phyloP scores from a whole-genome alignment of 2,113 vertebrate genomes.

The Charadrius vociferus region DNA sequence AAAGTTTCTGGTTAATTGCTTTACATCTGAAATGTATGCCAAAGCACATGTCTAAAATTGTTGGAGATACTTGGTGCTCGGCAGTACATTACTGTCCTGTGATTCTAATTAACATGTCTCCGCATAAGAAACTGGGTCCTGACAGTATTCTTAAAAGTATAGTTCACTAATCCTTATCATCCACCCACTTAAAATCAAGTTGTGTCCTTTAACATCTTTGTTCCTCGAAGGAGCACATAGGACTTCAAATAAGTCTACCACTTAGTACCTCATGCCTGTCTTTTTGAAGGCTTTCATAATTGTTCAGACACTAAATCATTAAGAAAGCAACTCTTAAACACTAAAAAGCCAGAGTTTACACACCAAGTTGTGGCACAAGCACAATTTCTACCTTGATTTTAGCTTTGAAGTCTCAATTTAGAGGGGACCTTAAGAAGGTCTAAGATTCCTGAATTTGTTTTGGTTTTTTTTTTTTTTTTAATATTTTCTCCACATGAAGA shows the following conservation, averaged over 20 bases:
- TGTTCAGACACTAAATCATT: background rate
- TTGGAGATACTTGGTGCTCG: background rate
- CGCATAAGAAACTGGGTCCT: background rate
- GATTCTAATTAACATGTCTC: background rate
- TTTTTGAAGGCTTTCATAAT: background rate
- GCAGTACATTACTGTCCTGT: background rate
- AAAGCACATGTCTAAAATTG: background rate
- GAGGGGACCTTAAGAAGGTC: background rate
- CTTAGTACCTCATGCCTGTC: background rate
- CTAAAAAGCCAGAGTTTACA: background rate
- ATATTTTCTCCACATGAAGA: background rate
- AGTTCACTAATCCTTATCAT: background rate
- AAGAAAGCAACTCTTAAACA: background rate
- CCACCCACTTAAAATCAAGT: background rate
- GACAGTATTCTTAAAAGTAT: background rate
- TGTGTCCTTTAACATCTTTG: background rate
- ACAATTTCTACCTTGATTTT: background rate
- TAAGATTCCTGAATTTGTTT: background rate
- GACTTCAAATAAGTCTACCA: background rate
- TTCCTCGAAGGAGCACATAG: fast-evolving
- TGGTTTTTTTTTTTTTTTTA: background rate
- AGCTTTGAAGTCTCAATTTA: background rate
- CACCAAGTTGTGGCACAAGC: background rate
- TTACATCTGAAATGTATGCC: background rate
- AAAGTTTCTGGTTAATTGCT: background rate